Base-by-base conservation (phyloP, 2,113 vertebrate genomes). In the Excalfactoria chinensis region DNA sequence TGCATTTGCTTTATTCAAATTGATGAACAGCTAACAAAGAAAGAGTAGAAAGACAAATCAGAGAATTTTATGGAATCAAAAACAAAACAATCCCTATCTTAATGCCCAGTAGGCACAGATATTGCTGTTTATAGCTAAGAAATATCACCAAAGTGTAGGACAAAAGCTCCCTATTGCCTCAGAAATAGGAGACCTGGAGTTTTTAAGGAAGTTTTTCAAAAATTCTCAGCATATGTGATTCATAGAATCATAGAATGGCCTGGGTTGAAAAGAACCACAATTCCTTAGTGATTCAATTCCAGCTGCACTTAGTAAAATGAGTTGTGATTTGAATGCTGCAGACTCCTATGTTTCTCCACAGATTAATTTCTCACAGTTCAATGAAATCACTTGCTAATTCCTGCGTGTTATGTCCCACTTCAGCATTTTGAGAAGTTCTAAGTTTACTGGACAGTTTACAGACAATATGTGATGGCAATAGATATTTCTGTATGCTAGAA, bases 1-100 rank as follows among this genome's bases (percentile, higher is more conserved):
- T 51, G 98, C 98, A 89, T 96, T 97, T 20, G 97, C 97, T 97
- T 87, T 98, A 79, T 97, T 98, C 66, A 98, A 97, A 95, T 95
- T 98, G 59, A 97, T 95, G 78, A 98, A 90, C 96, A 99, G 97
- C 97, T 98, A 93, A 77, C 5, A 53, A 21, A 95, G 56, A 95
- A 94, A 89, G 21, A 72, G 63, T 41, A 91, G 93, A 68, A 84
- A 19, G 49, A 66, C 32, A 14, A 60, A 70, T 88, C 84, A 40
- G 78, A 68, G 32, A 73, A 11, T 37, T 59, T 20, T 32, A 73
- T 34, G 21, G 71, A 79, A 72, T 4, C 35, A 80, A 34, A 62
- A 71, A 44, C 9, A 72, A 72, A 20, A 77, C 18, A n/a, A 4
- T 14, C 30, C 15, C 9, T 21, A 21, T 40, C 49, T 90, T 48